Percentiles rank a stretch among this genome's conserved stretches.
Evolutionary conservation across 2,888 invertebrate species (phyloP).

Genomic region (Incurvaria masculella): DNA sequence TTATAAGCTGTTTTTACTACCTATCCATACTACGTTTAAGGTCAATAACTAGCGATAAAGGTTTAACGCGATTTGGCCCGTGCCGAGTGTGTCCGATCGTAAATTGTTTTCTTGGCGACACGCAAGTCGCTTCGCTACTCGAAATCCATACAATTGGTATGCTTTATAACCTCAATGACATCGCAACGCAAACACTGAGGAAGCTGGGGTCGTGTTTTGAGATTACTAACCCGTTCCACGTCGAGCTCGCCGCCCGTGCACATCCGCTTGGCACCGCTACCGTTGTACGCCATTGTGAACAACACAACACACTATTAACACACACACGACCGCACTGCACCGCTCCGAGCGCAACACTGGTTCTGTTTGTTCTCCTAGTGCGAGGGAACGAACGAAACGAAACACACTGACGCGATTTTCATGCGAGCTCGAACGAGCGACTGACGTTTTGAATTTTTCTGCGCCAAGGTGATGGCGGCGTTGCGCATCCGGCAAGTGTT

Average conservation of each 20-base stretch:
- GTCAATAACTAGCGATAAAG: no score
- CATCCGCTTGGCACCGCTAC: constrained; percentile 60
- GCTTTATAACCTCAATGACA: background rate
- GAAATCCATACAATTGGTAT: background rate
- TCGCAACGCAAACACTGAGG: no score
- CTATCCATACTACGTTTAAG: no score
- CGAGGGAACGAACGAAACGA: constrained; percentile 27
- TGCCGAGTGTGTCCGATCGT: no score
- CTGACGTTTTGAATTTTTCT: constrained; percentile 5
- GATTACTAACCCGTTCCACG: constrained; percentile 47
- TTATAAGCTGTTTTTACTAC: no score
- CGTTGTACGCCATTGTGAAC: constrained; percentile 70
- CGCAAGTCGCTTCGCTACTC: background rate
- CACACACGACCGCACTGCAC: constrained; percentile 29
- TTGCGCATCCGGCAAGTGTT: constrained; percentile 16
- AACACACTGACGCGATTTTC: constrained; percentile 21
- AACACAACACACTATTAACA: constrained; percentile 59
- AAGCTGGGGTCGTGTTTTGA: background rate
- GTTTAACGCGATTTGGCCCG: no score
- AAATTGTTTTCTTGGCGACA: no score
- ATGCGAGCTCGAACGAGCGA: constrained; percentile 10
- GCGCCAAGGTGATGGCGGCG: constrained; percentile 17
- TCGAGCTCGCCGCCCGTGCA: constrained; percentile 50
- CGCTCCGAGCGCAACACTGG: constrained; percentile 40
- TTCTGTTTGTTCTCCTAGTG: constrained; percentile 11